phyloP scores from a whole-genome alignment of 1,140 invertebrate species.

The Hycleus cichorii region DNA sequence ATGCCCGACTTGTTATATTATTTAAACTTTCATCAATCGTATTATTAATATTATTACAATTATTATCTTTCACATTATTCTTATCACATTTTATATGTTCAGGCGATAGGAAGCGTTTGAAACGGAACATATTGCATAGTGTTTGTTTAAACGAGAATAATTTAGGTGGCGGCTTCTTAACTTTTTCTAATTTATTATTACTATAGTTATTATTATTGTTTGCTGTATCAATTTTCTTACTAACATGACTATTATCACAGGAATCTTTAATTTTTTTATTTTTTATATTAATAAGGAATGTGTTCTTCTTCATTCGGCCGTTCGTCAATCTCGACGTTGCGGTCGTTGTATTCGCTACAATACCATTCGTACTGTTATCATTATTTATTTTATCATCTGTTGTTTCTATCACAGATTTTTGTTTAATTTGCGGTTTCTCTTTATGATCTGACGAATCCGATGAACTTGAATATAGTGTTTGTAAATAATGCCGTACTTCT shows the following conservation, averaged over 20 bases:
- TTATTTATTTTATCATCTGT: constrained; percentile 33
- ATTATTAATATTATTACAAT: constrained; percentile 21
- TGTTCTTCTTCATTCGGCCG: constrained; percentile 53
- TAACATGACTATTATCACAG: constrained; percentile 33
- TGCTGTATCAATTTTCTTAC: constrained; percentile 17
- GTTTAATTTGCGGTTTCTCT: constrained; percentile 41
- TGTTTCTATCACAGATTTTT: constrained; percentile 28
- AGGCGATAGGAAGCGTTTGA: constrained; percentile 50
- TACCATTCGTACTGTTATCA: constrained; percentile 18
- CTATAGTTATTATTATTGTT: constrained; percentile 24
- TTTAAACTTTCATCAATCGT: constrained; percentile 27
- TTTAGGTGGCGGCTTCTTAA: constrained; percentile 52
- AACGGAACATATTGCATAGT: constrained; percentile 75
- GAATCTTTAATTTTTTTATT: constrained; percentile 60
- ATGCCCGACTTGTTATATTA: constrained; percentile 57
- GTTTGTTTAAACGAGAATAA: constrained; percentile 73
- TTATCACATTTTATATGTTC: constrained; percentile 41
- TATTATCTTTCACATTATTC: constrained; percentile 28
- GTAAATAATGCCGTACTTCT: constrained; percentile 74
- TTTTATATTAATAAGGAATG: constrained; percentile 53
- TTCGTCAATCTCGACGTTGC: neutral
- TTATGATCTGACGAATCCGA: constrained; percentile 50
- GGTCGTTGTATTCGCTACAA: constrained; percentile 3
- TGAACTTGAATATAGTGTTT: constrained; percentile 68
- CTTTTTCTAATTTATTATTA: constrained; percentile 47